A percentile compares a stretch with the other conserved stretches of the same genome.
phyloP scores from a whole-genome alignment of 2,888 invertebrate genomes.

The Cacoxenus indagator region DNA sequence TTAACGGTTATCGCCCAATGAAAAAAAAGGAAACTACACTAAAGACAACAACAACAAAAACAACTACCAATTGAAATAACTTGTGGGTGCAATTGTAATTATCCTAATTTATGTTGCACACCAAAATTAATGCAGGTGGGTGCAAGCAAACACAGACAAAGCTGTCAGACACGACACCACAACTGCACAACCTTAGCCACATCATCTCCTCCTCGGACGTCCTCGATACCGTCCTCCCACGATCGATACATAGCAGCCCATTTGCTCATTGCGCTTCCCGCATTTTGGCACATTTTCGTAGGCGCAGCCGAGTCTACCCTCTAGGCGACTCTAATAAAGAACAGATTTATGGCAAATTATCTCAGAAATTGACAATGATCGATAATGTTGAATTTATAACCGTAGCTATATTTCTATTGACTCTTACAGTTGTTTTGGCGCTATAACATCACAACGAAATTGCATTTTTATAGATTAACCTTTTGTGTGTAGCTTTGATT shows the following conservation, averaged over 20 bases:
- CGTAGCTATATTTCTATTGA: constrained; percentile 29
- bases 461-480: background rate
- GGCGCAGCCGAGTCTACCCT: background rate
- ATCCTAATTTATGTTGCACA: constrained; percentile 59
- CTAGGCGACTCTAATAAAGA: constrained; percentile 46
- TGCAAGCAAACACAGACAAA: background rate
- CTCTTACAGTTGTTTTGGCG: background rate
- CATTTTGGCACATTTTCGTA: background rate
- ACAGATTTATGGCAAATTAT: constrained; percentile 60
- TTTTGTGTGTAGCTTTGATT: background rate
- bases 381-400: constrained; percentile 54
- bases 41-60: constrained; percentile 22
- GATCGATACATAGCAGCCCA: background rate
- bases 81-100: constrained; percentile 65
- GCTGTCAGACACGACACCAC: background rate
- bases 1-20: constrained; percentile 20
- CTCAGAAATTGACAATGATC: constrained; percentile 55
- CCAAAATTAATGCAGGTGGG: constrained; percentile 34
- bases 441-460: background rate
- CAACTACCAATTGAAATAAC: constrained; percentile 49
- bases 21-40: background rate
- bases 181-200: background rate
- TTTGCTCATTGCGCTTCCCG: background rate
- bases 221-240: background rate
- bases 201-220: background rate